These are phyloP conservation scores for Sylvia borin DNA, from an alignment of 2,797 vertebrate species.

Conservation along the genomic window DNA sequence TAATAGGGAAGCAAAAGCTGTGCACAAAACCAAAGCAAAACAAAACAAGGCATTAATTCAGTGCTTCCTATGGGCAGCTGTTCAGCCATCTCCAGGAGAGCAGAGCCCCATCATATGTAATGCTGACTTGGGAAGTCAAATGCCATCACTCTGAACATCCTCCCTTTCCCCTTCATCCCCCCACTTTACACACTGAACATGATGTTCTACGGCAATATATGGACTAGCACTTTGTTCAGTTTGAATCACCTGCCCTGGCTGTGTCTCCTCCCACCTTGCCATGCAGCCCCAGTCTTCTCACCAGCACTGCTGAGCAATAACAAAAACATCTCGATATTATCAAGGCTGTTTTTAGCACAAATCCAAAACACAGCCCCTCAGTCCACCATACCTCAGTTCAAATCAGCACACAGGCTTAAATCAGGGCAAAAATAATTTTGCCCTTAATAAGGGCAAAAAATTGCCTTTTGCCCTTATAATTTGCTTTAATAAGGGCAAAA, in stretches of 20 bases:
- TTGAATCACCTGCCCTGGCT: background rate
- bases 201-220: background rate
- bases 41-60: background rate
- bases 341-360: background rate
- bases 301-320: background rate
- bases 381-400: background rate
- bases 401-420: background rate
- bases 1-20: background rate
- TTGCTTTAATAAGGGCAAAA: background rate
- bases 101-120: background rate
- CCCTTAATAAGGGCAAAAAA: background rate
- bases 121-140: background rate
- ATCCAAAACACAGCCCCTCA: background rate
- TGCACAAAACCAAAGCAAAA: background rate
- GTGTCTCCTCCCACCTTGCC: background rate
- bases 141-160: accelerated
- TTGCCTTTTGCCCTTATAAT: background rate
- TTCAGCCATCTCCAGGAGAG: background rate
- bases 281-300: background rate
- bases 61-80: background rate
- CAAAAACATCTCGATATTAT: background rate
- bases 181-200: background rate
- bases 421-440: background rate
- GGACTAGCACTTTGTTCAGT: accelerated
- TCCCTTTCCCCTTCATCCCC: background rate